A percentile compares a stretch with the other conserved stretches of the same genome.
These are phyloP conservation scores for Acanthisitta chloris DNA, from an alignment of 2,113 vertebrate species.

Conservation along the genomic window DNA sequence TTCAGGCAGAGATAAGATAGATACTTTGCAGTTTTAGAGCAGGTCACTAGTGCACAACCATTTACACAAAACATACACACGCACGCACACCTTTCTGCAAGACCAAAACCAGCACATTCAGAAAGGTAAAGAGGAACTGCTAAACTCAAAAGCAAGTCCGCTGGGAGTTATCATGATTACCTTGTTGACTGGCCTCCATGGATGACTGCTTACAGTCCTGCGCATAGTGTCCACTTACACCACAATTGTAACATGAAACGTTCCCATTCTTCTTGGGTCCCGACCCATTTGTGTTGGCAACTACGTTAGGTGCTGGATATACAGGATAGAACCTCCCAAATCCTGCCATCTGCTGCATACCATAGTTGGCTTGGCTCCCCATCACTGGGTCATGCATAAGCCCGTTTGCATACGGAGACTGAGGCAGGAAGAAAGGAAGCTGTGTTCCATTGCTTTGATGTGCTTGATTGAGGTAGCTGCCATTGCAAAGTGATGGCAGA, in stretches of 20 bases:
- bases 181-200: slow-evolving; percentile 90
- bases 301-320: slow-evolving; percentile 80
- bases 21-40: slow-evolving; percentile 35
- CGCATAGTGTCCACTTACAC: slow-evolving; percentile 89
- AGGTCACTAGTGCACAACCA: slow-evolving; percentile 58
- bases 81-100: slow-evolving; percentile 57
- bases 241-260: slow-evolving; percentile 95
- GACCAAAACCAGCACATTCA: slow-evolving; percentile 51
- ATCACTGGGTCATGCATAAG: slow-evolving; percentile 89
- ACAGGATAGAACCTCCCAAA: slow-evolving; percentile 84
- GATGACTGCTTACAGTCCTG: slow-evolving; percentile 94
- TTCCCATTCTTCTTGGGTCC: slow-evolving; percentile 91
- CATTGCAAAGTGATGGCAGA: slow-evolving; percentile 87
- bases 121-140: slow-evolving; percentile 50
- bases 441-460: slow-evolving; percentile 88
- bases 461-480: slow-evolving; percentile 92
- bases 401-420: slow-evolving; percentile 81
- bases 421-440: slow-evolving; percentile 85
- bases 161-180: slow-evolving; percentile 82
- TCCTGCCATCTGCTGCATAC: slow-evolving; percentile 88
- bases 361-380: slow-evolving; percentile 86
- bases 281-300: slow-evolving; percentile 79
- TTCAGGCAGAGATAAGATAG: slow-evolving; percentile 43
- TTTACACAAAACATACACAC: slow-evolving; percentile 54
- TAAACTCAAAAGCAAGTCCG: slow-evolving; percentile 78